These are phyloP conservation scores for Pentalonia nigronervosa DNA, from an alignment of 1,140 invertebrate genomes.

Conservation along the genomic window DNA sequence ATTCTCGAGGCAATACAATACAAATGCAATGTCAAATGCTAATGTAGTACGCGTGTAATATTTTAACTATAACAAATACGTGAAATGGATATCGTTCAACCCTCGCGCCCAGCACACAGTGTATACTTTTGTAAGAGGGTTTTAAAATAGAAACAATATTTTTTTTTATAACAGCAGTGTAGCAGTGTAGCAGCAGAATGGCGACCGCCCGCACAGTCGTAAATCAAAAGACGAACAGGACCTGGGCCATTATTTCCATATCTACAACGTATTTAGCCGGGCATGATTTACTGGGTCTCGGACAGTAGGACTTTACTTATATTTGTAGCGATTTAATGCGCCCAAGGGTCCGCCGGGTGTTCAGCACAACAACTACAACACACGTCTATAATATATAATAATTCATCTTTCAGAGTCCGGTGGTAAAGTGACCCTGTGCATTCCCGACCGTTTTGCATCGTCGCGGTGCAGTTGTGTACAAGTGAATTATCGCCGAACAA, in stretches of 20 bases:
- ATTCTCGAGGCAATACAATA: background rate
- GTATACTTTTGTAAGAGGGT: background rate
- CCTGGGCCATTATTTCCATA: constrained; percentile 54
- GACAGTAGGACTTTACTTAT: constrained; percentile 52
- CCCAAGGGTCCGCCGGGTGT: constrained; percentile 52
- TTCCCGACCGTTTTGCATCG: constrained; percentile 43
- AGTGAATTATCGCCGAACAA: constrained; percentile 52
- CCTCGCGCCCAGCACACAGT: background rate
- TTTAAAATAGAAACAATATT: constrained; percentile 44
- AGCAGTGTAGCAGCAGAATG: background rate
- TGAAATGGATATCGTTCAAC: background rate
- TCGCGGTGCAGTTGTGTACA: constrained; percentile 45
- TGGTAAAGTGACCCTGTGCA: constrained; percentile 45
- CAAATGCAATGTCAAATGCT: background rate
- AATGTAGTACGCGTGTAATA: background rate
- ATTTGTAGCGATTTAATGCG: constrained; percentile 57
- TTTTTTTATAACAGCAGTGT: background rate
- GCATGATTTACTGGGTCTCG: constrained; percentile 51
- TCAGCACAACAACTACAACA: background rate
- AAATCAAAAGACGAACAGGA: constrained; percentile 52
- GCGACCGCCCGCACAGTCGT: constrained; percentile 28
- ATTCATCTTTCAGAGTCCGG: constrained; percentile 47
- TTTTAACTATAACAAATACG: background rate
- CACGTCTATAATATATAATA: constrained; percentile 37
- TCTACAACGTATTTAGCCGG: constrained; percentile 34